Percentiles rank a stretch among this genome's conserved stretches.
Evolutionary conservation across 2,888 invertebrate genomes (phyloP).

Genomic region (Cataglyphis albicans): DNA sequence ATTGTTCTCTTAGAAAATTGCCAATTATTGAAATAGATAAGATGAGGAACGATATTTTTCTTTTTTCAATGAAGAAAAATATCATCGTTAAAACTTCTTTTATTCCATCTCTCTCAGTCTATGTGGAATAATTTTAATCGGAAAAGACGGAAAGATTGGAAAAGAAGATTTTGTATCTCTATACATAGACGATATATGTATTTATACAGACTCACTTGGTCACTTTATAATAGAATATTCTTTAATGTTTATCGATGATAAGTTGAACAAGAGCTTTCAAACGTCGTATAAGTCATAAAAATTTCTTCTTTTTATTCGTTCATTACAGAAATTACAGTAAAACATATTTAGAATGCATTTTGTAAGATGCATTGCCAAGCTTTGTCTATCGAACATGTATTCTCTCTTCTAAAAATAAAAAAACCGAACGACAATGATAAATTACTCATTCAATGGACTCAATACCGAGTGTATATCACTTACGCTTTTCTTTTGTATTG

Average conservation of each 20-base stretch:
- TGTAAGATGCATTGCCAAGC: not conserved
- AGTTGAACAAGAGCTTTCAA: not conserved
- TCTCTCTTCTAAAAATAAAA: not conserved
- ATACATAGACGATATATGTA: not conserved
- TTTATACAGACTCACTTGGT: not conserved
- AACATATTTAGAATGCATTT: not conserved
- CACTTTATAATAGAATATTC: not conserved
- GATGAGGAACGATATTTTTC: not conserved
- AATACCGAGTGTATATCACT: not conserved
- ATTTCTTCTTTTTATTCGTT: not conserved
- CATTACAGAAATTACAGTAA: not conserved
- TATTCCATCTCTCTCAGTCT: not conserved
- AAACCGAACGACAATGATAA: not conserved
- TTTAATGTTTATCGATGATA: not conserved
- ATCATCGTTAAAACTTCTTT: not conserved
- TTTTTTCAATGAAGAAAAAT: not conserved
- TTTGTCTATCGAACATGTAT: not conserved
- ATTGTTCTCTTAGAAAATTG: not conserved
- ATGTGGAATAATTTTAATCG: not conserved
- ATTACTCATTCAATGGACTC: not conserved
- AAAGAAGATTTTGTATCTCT: not conserved
- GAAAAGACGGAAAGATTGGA: not conserved
- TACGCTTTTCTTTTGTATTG: constrained; percentile 15
- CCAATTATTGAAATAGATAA: not conserved
- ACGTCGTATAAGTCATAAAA: not conserved